Conservation (phyloP, 2,888 invertebrate species). For the Ptilodon capucinus region DNA sequence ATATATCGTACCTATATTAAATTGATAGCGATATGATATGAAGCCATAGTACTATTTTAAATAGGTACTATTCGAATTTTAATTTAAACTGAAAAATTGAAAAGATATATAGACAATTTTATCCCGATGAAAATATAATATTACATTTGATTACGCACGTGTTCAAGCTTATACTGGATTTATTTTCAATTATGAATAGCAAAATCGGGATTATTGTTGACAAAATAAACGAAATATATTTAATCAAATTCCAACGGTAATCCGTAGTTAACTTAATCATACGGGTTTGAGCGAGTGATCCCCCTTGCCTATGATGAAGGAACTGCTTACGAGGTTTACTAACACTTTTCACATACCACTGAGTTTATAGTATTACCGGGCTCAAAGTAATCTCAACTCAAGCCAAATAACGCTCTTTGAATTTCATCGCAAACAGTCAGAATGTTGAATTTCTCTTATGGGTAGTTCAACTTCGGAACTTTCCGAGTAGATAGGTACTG, state of each 20-base stretch:
- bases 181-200: background rate
- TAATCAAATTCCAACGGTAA: background rate
- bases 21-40: too few relatives aligned
- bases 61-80: too few relatives aligned
- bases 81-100: too few relatives aligned
- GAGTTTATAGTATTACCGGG: background rate
- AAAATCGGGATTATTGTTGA: background rate
- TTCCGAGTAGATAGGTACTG: background rate
- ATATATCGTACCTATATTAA: background rate
- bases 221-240: background rate
- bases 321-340: background rate
- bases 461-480: background rate
- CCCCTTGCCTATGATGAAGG: background rate
- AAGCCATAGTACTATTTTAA: too few relatives aligned
- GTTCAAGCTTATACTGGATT: background rate
- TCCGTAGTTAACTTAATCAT: background rate
- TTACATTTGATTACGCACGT: too few relatives aligned
- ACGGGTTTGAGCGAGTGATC: background rate
- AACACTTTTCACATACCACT: background rate
- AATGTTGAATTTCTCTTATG: background rate
- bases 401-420: background rate
- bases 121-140: too few relatives aligned
- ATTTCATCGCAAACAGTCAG: background rate
- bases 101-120: too few relatives aligned
- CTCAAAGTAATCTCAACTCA: background rate